A percentile compares a stretch with the other conserved stretches of the same genome.
Conservation (phyloP, 2,113 vertebrate genomes). For the Hemiprocne comata region DNA sequence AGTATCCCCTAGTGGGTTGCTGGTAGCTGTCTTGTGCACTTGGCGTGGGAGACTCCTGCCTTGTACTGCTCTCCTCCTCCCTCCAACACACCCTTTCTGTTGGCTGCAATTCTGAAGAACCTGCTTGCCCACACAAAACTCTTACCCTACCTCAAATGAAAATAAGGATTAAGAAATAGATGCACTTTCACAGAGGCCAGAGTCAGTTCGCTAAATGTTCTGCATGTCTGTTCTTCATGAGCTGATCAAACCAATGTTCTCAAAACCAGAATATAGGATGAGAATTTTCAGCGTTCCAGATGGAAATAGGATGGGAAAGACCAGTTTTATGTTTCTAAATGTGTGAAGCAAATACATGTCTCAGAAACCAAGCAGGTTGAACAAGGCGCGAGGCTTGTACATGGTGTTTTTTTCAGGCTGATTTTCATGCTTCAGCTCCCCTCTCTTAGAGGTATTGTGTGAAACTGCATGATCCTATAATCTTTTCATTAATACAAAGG, state of each 20-base stretch:
- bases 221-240: neutral
- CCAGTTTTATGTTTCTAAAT: neutral
- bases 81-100: conserved; percentile 47
- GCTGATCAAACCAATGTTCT: neutral
- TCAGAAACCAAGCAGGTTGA: neutral
- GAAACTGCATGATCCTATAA: neutral
- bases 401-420: neutral
- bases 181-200: neutral
- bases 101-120: conserved; percentile 56
- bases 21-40: rapidly evolving
- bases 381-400: neutral
- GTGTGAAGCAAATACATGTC: neutral
- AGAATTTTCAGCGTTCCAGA: neutral
- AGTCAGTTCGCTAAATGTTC: neutral
- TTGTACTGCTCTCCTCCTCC: conserved; percentile 15
- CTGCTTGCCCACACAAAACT: conserved; percentile 63
- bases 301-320: neutral
- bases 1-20: neutral
- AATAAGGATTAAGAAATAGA: conserved; percentile 38
- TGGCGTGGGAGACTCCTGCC: neutral
- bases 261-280: neutral
- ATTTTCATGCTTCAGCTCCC: neutral
- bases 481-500: neutral
- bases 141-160: neutral
- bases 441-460: neutral